Base-by-base conservation (phyloP, 2,113 vertebrate genomes). In the Typhlomys cinereus region DNA sequence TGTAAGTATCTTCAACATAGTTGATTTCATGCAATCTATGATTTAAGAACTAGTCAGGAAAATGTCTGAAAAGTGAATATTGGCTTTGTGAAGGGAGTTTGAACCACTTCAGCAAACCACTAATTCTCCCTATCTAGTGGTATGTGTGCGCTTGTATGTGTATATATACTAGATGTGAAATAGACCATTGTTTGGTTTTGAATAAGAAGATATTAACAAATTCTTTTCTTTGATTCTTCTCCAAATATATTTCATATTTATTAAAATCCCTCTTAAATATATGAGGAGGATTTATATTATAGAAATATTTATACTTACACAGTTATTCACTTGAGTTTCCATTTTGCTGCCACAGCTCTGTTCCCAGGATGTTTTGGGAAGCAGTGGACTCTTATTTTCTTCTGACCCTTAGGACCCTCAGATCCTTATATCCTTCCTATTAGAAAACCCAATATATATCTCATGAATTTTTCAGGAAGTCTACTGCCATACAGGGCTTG, bases 401-500 rank as follows among this genome's bases (percentile, higher is more conserved):
- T 92, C 48, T 96, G 64, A 66, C 48, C 29, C 2, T 12, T 62
- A 78, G 48, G 3, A 90, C 25, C 25, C 7, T 12, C 57, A 78
- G 48, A 2, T 88, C 25, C 25, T 5, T 10, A 57, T 7, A 79
- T 80, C 44, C 7, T 61, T 88, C 54, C 69, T 88, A 15, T n/a
- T 88, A 31, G 75, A 90, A 92, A 96, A 54, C 4, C 31, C 76
- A 96, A 83, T 92, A 91, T 73, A 8, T 79, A 39, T 48, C 41
- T 95, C 52, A 92, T 83, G 57, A 71, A 87, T 90, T 94, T 84
- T 93, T 96, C 66, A 88, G 34, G 94, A 85, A 41, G 11, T 70
- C 91, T 75, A 62, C 29, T 75, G 27, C 23, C 87, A 8, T 44
- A 50, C 9, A 36, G 44, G 73, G 5, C 13, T 88, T 88, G 29